phyloP scores from a whole-genome alignment of 1,140 invertebrate genomes.

The Magallana angulata region DNA sequence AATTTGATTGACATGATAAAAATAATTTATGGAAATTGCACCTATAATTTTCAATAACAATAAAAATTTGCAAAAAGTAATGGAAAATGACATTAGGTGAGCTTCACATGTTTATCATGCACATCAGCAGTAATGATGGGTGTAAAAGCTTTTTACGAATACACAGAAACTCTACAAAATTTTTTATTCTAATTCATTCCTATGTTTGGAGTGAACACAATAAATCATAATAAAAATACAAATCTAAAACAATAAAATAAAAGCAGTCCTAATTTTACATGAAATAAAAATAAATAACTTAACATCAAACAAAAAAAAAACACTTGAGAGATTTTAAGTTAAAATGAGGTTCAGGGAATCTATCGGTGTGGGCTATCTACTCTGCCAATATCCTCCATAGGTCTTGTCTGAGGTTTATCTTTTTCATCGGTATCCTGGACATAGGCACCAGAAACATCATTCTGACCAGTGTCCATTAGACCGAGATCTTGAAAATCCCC shows the following conservation, averaged over 20 bases:
- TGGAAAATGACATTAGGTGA: background rate
- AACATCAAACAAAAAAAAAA: background rate
- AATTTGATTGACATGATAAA: conserved; percentile 16
- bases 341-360: background rate
- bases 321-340: no score
- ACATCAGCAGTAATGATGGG: background rate
- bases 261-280: background rate
- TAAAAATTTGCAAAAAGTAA: background rate
- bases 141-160: background rate
- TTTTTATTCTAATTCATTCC: background rate
- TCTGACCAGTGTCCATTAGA: background rate
- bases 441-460: background rate
- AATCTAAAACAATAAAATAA: background rate
- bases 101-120: no score
- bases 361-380: background rate
- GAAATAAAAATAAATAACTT: background rate
- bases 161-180: background rate
- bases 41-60: background rate
- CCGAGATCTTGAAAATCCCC: background rate
- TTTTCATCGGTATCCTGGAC: background rate
- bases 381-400: background rate
- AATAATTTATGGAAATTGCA: background rate
- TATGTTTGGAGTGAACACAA: background rate
- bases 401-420: background rate
- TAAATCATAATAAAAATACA: background rate